phyloP scores from a whole-genome alignment of 2,888 invertebrate species.

The Sphaerophoria rueppellii region DNA sequence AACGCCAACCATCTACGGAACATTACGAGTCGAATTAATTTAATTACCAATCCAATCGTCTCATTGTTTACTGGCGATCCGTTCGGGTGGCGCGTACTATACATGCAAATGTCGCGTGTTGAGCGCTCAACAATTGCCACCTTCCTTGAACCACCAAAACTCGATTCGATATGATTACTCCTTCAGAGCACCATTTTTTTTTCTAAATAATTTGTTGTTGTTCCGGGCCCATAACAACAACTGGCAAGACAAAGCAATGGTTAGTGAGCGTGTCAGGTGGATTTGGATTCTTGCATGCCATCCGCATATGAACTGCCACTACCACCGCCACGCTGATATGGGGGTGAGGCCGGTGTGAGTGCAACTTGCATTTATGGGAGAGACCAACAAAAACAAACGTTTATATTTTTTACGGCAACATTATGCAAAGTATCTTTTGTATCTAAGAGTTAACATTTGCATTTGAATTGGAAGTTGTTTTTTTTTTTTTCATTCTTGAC shows the following conservation, averaged over 20 bases:
- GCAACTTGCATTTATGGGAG: conserved; percentile 28
- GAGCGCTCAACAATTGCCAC: conserved; percentile 69
- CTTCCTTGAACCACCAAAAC: conserved; percentile 33
- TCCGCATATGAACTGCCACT: background rate
- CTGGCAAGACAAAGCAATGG: conserved; percentile 29
- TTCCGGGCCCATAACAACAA: conserved; percentile 2
- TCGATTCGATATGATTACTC: background rate
- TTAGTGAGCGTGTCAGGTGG: conserved; percentile 45
- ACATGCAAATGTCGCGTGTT: conserved; percentile 71
- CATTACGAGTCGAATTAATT: conserved; percentile 70
- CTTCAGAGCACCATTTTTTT: background rate
- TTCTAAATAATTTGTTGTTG: conserved; percentile 24
- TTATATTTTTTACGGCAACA: conserved; percentile 48
- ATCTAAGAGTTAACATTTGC: conserved; percentile 52
- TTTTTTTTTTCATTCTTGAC: conserved; percentile 22
- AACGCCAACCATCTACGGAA: conserved; percentile 60
- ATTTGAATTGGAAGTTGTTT: conserved; percentile 47
- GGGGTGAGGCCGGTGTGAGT: conserved; percentile 36
- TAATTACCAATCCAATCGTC: conserved; percentile 72
- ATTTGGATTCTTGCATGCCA: conserved; percentile 65
- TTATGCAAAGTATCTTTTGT: conserved; percentile 59
- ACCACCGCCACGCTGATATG: background rate
- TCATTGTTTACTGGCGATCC: background rate
- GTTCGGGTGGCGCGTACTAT: conserved; percentile 58
- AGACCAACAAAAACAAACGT: conserved; percentile 17